These are phyloP conservation scores for Rhagonycha lutea DNA, from an alignment of 2,888 invertebrate genomes.

Conservation along the genomic window DNA sequence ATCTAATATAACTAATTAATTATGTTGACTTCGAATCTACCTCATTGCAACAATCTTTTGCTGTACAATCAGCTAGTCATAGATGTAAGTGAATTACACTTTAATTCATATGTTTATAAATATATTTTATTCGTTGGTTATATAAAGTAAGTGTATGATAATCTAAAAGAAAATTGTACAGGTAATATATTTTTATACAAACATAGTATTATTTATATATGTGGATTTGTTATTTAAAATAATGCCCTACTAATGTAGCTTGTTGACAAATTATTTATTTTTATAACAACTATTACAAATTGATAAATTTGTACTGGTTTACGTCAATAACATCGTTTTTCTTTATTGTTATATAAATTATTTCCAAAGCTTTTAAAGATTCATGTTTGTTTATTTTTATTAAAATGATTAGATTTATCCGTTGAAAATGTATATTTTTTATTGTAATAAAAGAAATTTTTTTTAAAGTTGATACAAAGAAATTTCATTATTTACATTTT, in stretches of 20 bases:
- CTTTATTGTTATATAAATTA: background rate
- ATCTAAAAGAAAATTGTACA: constrained; percentile 46
- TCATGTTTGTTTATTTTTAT: background rate
- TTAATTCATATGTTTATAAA: constrained; percentile 27
- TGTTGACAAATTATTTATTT: constrained; percentile 1
- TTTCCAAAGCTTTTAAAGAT: background rate
- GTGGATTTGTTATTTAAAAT: constrained; percentile 27
- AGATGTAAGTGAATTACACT: constrained; percentile 49
- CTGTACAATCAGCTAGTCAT: constrained; percentile 58
- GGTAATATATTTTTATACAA: constrained; percentile 54
- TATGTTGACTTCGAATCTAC: constrained; percentile 46
- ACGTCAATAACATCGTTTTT: background rate
- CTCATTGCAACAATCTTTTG: constrained; percentile 56
- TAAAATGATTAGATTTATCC: background rate
- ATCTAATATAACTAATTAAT: background rate
- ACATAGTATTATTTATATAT: constrained; percentile 53
- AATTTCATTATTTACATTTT: background rate
- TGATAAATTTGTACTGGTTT: background rate
- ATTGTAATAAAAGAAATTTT: background rate
- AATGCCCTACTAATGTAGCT: background rate
- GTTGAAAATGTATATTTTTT: background rate
- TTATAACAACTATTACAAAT: background rate
- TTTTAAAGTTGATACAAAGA: background rate
- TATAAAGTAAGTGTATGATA: constrained; percentile 24
- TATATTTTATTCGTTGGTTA: constrained; percentile 28